A percentile compares a stretch with the other conserved stretches of the same genome.
Conservation (phyloP, 2,797 vertebrate genomes). For the Gallinago stenura region DNA sequence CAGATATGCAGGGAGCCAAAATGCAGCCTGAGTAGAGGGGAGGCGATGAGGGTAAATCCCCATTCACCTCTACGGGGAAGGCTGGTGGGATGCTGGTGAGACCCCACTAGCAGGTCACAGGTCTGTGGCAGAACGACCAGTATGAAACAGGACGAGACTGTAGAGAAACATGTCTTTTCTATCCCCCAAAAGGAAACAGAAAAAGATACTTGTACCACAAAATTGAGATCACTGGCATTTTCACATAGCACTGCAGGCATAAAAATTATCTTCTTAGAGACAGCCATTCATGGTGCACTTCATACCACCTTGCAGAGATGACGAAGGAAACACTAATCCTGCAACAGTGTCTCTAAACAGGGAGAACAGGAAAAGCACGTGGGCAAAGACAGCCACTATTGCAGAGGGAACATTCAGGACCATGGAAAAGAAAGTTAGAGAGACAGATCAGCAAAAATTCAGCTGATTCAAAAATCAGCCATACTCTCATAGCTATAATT, state of each 20-base stretch:
- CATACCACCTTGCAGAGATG: accelerated
- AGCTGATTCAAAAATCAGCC: not conserved
- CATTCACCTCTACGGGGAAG: not conserved
- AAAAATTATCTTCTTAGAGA: not conserved
- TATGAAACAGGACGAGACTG: not conserved
- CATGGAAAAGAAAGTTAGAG: not conserved
- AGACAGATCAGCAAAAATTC: not conserved
- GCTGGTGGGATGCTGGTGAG: not conserved
- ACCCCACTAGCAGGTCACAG: accelerated
- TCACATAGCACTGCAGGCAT: not conserved
- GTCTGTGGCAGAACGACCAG: not conserved
- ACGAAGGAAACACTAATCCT: not conserved
- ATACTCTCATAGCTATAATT: not conserved
- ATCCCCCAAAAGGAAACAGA: not conserved
- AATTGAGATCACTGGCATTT: not conserved
- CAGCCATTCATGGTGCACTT: not conserved
- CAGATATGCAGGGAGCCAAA: accelerated
- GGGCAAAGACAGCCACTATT: not conserved
- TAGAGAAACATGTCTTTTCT: not conserved
- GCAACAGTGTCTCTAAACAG: not conserved
- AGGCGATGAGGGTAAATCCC: not conserved
- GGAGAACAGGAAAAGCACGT: not conserved
- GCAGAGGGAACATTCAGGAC: not conserved
- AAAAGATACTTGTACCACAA: not conserved
- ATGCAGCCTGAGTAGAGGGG: not conserved